Evolutionary conservation across 2,797 vertebrate species (phyloP).

Genomic region (Macrochelys suwanniensis): DNA sequence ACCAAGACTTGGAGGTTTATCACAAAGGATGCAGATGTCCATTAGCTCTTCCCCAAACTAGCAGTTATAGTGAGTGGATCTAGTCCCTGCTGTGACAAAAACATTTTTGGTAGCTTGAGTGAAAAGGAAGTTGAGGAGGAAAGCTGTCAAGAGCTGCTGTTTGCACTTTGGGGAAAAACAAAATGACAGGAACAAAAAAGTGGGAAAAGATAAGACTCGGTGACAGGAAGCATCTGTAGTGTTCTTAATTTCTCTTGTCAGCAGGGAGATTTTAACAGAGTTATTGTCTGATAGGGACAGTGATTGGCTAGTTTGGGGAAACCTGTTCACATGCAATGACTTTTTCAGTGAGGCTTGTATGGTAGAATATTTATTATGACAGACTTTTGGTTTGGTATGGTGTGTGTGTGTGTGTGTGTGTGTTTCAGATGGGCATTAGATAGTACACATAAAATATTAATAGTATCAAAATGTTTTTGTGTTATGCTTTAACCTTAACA

Average conservation of each 20-base stretch:
- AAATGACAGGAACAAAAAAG: slow-evolving; percentile 73
- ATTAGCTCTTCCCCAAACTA: not conserved
- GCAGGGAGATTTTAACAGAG: not conserved
- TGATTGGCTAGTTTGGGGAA: slow-evolving; percentile 42
- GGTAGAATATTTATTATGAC: not conserved
- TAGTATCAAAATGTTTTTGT: not conserved
- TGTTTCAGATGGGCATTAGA: not conserved
- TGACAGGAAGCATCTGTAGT: slow-evolving; percentile 59
- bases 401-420: fast-evolving
- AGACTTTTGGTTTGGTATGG: not conserved
- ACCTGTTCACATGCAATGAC: not conserved
- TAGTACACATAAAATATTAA: not conserved
- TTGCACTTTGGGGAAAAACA: slow-evolving; percentile 56
- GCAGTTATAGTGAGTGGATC: not conserved
- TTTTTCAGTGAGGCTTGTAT: not conserved
- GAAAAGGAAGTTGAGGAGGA: slow-evolving; percentile 71
- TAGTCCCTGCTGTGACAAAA: slow-evolving; percentile 30
- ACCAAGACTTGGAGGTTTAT: not conserved
- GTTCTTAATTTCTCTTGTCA: slow-evolving; percentile 47
- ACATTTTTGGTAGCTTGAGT: slow-evolving; percentile 34
- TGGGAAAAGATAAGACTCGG: slow-evolving; percentile 64
- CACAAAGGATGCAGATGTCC: not conserved
- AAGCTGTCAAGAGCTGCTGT: slow-evolving; percentile 72
- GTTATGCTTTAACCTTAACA: not conserved
- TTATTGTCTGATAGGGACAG: not conserved